Evolutionary conservation across 2,113 vertebrate species (phyloP), one percentile per base, ranked within the genome.

Genomic region (Pelvicachromis taeniatus): DNA sequence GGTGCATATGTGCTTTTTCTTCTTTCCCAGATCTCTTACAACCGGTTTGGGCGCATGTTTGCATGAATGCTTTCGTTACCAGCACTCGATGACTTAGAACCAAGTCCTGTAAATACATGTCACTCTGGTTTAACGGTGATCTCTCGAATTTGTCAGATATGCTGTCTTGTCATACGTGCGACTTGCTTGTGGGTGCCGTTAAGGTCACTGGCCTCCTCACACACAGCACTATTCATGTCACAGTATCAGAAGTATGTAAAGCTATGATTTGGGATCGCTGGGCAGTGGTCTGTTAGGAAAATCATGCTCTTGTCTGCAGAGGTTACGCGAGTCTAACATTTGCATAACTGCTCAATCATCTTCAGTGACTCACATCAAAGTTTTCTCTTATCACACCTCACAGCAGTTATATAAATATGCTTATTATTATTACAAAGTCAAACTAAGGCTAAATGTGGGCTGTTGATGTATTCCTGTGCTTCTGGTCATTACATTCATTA

Each of bases 261-360:
- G 84, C 13, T 42, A 11, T 9, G 17, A 48, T 86, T 77, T 93
- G 84, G 80, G 84, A 90, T 83, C 42, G 84, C 29, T 11, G 50
- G 78, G 33, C 80, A 83, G 73, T 65, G 86, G 81, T 77, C 81
- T 48, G 87, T 84, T 93, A 95, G 89, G 94, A 53, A 95, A 95
- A 95, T 94, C n/a, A 90, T 61, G 63, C 79, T 42, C 26, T 59
- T 35, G 63, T 85, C 38, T 54, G 80, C 84, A 50, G 53, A 90
- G 80, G 80, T 81, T 70, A 54, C 81, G 78, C 84, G 59, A 92
- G 84, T 85, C 55, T 9, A 16, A 75, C 61, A 80, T 95, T 95
- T 96, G 91, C 91, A 82, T 95, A 94, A 95, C 94, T 90, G 92
- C 63, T 88, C 29, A 80, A 78, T 85, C 52, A 94, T 87, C 83